Evolutionary conservation across 2,888 invertebrate genomes (phyloP).

Genomic region (Stomorhina lunata): DNA sequence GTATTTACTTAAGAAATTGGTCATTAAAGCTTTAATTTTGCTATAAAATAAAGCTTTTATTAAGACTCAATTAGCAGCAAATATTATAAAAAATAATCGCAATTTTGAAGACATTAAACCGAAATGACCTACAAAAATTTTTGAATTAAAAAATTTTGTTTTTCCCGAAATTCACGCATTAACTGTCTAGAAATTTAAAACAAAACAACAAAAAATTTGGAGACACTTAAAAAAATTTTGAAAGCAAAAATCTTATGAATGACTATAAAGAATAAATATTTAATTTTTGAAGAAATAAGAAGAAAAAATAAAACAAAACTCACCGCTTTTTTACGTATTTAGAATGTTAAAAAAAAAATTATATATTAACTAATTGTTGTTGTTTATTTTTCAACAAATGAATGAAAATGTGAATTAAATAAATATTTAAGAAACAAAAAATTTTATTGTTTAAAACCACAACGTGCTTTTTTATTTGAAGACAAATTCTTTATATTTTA

Average conservation of each 20-base stretch:
- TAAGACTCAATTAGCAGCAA: neutral
- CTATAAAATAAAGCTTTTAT: neutral
- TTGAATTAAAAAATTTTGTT: neutral
- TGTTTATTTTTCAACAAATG: neutral
- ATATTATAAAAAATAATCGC: neutral
- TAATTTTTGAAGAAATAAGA: neutral
- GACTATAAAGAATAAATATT: neutral
- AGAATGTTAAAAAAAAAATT: neutral
- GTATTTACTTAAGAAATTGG: no score
- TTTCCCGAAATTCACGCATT: neutral
- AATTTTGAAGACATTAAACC: neutral
- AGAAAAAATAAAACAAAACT: neutral
- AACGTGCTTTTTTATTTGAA: constrained; percentile 20
- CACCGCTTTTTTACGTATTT: neutral
- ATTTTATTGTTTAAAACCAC: constrained; percentile 29
- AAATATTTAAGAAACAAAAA: neutral
- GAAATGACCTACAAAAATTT: neutral
- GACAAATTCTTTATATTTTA: neutral
- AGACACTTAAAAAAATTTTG: neutral
- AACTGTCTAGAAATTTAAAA: neutral
- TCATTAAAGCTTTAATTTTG: no score
- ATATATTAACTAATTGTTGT: no score
- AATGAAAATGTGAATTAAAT: constrained; percentile 45
- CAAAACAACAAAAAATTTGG: neutral
- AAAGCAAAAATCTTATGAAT: constrained; percentile 2